Evolutionary conservation across 2,888 invertebrate species (phyloP).

Genomic region (Tholera decimalis): DNA sequence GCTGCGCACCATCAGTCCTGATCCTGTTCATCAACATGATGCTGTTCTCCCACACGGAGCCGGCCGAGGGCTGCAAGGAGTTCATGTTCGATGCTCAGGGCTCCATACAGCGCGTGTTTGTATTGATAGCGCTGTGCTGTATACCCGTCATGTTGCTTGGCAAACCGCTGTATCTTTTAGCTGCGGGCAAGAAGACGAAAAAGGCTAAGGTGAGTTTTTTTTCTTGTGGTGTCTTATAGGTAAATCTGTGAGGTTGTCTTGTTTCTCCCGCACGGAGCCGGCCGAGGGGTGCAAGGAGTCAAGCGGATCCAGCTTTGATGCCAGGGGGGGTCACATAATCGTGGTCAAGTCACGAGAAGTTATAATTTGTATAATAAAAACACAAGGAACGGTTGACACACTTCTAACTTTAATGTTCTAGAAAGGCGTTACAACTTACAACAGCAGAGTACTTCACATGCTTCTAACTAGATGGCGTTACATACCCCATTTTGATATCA

Average conservation of each 20-base stretch:
- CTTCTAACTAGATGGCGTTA: too few species aligned
- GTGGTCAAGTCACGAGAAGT: too few species aligned
- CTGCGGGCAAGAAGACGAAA: slow-evolving; percentile 78
- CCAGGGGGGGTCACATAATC: too few species aligned
- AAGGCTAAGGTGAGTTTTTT: slow-evolving; percentile 77
- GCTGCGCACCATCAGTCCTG: slow-evolving; percentile 98
- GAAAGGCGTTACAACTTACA: too few species aligned
- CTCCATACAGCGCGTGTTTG: slow-evolving; percentile 94
- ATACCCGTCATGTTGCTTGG: slow-evolving; percentile 98
- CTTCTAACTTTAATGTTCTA: too few species aligned
- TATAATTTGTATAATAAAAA: too few species aligned
- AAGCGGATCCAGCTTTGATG: too few species aligned
- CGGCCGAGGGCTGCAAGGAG: slow-evolving; percentile 88
- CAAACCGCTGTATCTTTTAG: slow-evolving; percentile 96
- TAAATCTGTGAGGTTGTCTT: not conserved
- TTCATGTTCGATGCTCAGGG: slow-evolving; percentile 94
- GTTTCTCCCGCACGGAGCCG: not conserved
- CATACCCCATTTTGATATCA: too few species aligned
- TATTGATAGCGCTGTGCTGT: slow-evolving; percentile 95
- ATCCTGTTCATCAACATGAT: slow-evolving; percentile 99
- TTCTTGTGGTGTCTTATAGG: too few species aligned
- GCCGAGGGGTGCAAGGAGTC: too few species aligned
- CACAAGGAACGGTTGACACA: too few species aligned
- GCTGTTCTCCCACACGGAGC: slow-evolving; percentile 93
- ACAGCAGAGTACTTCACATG: too few species aligned